These are phyloP conservation scores for Phoxinus dragarum DNA, from an alignment of 2,797 vertebrate species.

Conservation along the genomic window DNA sequence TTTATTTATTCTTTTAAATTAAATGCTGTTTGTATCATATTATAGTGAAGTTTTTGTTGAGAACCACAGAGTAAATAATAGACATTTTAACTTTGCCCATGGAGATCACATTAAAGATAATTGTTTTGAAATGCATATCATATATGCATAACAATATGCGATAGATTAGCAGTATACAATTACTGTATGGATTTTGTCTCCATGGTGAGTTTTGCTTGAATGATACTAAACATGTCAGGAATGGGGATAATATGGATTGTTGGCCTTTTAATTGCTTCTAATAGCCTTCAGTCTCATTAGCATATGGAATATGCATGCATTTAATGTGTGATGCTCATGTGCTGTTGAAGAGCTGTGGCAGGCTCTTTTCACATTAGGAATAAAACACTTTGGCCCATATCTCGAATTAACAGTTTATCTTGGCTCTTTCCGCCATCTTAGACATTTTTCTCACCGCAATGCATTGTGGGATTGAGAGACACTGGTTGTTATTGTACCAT, in stretches of 20 bases:
- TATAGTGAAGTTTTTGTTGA: neutral
- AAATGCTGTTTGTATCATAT: neutral
- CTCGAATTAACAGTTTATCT: neutral
- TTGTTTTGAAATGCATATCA: neutral
- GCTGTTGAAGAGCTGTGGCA: constrained; percentile 51
- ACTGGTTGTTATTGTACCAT: too few species aligned
- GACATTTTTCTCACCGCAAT: neutral
- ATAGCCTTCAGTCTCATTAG: constrained; percentile 21
- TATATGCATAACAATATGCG: neutral
- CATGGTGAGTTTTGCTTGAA: neutral
- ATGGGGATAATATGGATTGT: constrained; percentile 11
- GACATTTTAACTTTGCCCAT: neutral
- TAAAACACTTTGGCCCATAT: neutral
- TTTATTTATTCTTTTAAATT: neutral
- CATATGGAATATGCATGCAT: constrained; percentile 2
- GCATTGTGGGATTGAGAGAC: neutral
- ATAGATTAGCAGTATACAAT: neutral
- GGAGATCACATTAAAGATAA: constrained; percentile 2
- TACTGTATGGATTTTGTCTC: neutral
- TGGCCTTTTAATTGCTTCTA: constrained; percentile 9
- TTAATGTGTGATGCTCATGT: constrained; percentile 18
- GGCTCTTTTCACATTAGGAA: neutral
- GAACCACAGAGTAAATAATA: neutral
- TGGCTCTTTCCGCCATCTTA: neutral
- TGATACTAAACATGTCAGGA: neutral